Percentiles rank a stretch among this genome's conserved stretches.
Conservation (phyloP, 2,888 invertebrate species). For the Hemithea aestivaria region DNA sequence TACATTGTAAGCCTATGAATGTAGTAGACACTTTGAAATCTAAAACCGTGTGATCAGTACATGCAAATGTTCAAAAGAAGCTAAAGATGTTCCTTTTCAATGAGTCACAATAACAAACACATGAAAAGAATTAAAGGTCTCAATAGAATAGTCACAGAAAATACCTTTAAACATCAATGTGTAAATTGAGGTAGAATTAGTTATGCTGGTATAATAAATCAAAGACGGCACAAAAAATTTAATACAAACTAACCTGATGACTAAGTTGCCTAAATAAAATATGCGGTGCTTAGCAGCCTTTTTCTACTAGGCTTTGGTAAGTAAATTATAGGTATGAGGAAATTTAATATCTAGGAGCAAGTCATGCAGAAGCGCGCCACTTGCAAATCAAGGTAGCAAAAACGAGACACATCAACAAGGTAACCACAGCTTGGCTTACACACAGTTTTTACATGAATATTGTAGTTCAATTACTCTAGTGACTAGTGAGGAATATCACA, state of each 20-base stretch:
- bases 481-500: conserved; percentile 42
- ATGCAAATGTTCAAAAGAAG: conserved; percentile 19
- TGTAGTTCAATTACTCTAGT: too few relatives aligned
- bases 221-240: too few relatives aligned
- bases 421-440: conserved; percentile 11
- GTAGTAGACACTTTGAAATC: conserved; percentile 44
- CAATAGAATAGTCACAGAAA: background rate
- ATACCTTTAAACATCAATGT: background rate
- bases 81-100: background rate
- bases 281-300: too few relatives aligned
- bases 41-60: conserved; percentile 43
- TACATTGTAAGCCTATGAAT: conserved; percentile 28
- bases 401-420: conserved; percentile 17
- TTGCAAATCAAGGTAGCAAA: conserved; percentile 17
- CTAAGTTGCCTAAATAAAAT: too few relatives aligned
- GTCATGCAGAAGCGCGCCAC: conserved; percentile 10
- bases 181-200: too few relatives aligned
- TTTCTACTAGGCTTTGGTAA: too few relatives aligned
- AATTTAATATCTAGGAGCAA: conserved; percentile 8
- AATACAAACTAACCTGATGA: too few relatives aligned
- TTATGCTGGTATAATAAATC: too few relatives aligned
- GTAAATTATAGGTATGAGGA: conserved; percentile 2
- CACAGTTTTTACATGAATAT: conserved; percentile 12
- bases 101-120: background rate
- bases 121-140: too few relatives aligned